Evolutionary conservation across 2,888 invertebrate species (phyloP), one percentile per base, ranked within the genome.

Genomic region (Scaptomyza reducta): DNA sequence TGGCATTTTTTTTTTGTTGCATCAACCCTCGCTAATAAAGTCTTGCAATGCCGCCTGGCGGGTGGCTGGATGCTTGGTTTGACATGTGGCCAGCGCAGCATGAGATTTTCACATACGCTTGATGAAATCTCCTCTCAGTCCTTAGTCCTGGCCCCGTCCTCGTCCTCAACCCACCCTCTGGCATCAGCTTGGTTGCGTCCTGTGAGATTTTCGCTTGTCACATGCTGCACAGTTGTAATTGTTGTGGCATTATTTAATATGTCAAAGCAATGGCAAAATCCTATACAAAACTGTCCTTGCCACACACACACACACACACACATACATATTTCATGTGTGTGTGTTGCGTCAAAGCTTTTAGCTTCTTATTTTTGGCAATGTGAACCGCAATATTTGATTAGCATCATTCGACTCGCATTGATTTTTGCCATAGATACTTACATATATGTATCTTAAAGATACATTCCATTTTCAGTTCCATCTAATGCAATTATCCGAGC

Each of bases 211-310:
- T 33, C 61, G 59, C 47, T 66, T 79, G 64, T 73, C 85, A 71
- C 62, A 70, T 65, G 73, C 74, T 71, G 67, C 66, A 73, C 74
- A 62, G 80, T 71, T 73, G 85, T 89, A 82, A 83, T 83, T 83
- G 83, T 87, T 88, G 80, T 78, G 80, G 82, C 83, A 89, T 87
- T 87, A 88, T 88, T 85, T 79, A 84, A 87, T 87, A 89, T 80
- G 80, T 87, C 87, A 87, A 82, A 82, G 86, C 76, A 82, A 71
- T 69, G 65, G 25, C 73, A 77, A 83, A 84, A 84, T 86, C 80
- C 87, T 56, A 65, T 72, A 83, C 72, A 77, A 77, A 68, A 63
- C 65, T 63, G 45, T 57, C 22, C 51, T 44, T 38, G 35, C 25
- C n/a, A 31, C 22, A 31, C 22, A 35, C 6, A n/a, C 22, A 31